Evolutionary conservation across 2,888 invertebrate genomes (phyloP).

Genomic region (Bimastos eiseni): DNA sequence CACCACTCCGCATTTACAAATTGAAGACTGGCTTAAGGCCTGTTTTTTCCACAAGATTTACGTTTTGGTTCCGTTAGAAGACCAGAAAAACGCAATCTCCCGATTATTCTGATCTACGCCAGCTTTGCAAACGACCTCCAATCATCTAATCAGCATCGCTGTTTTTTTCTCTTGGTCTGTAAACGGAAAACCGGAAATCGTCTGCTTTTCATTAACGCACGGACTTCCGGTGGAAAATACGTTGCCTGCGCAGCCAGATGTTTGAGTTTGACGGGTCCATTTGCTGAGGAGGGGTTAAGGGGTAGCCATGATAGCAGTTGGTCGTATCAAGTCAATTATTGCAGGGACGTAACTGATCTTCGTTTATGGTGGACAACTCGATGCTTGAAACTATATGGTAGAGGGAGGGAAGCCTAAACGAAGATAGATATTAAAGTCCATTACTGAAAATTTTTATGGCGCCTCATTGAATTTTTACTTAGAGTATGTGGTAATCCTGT

Average conservation of each 20-base stretch:
- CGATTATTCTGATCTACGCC: not conserved
- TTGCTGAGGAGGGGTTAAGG: not conserved
- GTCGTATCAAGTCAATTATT: not conserved
- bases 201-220: constrained; percentile 16
- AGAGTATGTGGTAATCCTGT: too few relatives aligned
- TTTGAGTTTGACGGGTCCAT: not conserved
- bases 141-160: not conserved
- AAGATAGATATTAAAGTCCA: too few relatives aligned
- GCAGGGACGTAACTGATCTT: not conserved
- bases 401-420: too few relatives aligned
- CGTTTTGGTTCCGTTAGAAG: not conserved
- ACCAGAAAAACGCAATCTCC: not conserved
- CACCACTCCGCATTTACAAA: too few relatives aligned
- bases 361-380: not conserved
- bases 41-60: not conserved
- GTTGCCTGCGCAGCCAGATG: not conserved
- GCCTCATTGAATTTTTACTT: too few relatives aligned
- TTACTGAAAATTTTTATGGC: too few relatives aligned
- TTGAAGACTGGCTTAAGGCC: not conserved
- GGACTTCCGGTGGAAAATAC: not conserved
- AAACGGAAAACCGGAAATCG: not conserved
- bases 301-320: not conserved
- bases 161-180: not conserved
- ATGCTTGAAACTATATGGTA: too few relatives aligned
- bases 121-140: not conserved